Evolutionary conservation across 2,797 vertebrate genomes (phyloP), one percentile per base, ranked within the genome.

Genomic region (Phrynocephalus guinanensis): DNA sequence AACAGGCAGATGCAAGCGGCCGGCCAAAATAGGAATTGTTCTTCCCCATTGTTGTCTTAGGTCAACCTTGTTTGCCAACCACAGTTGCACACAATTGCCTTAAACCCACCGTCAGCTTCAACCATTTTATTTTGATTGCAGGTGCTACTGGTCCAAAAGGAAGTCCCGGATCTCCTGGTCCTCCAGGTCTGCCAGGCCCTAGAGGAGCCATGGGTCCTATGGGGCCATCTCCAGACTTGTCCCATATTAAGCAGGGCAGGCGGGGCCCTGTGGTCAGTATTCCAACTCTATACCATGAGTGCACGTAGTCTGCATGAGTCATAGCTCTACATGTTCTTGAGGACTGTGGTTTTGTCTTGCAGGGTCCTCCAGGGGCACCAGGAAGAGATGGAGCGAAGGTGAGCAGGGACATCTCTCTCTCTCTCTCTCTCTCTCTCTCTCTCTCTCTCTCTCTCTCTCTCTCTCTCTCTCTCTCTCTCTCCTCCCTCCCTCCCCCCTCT

Each of bases 171-270:
- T 92, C 95, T 79, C 90, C 96, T 20, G 99, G 99, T 24, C 94
- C 96, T 67, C 97, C 98, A 0, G 99, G 99, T 33, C 96, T 96
- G 81, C 97, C 98, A 0, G 99, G 99, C 70, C 98, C 98, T 0
- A 97, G 98, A 79, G 99, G 99, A 91, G 97, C 98, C 10, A 99
- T 99, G 98, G 99, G 99, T 90, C 99, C 98, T 28, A 97, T 98
- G 90, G 99, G 98, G 48, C 98, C 98, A 9, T 98, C 98, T 88
- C 98, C 98, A 78, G 98, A 99, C 72, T 95, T 99, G 91, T 97
- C 97, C 67, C 98, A 98, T 91, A 97, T 99, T 92, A 99, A 99
- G 94, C 98, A 98, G 94, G 99, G 99, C 91, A 97, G 98, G 66
- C 97, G 99, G 83, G 99, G 99, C 87, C 97, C 98, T 1, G 96